Evolutionary conservation across 2,888 invertebrate genomes (phyloP).

Genomic region (Nemapogon koenigi): DNA sequence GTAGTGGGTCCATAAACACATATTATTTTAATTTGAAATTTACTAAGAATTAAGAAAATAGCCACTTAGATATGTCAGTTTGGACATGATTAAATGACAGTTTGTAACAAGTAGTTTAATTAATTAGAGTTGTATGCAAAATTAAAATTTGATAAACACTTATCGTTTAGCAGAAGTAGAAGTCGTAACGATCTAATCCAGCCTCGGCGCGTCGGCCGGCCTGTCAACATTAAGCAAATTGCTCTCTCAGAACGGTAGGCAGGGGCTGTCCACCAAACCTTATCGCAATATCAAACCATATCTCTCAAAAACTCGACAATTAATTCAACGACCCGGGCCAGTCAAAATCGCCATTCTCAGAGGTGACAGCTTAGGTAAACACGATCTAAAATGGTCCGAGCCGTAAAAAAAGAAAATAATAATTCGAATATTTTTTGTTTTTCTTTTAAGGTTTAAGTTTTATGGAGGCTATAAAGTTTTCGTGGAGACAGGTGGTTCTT

Average conservation of each 20-base stretch:
- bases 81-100: too few species aligned
- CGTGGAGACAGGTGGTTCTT: slow-evolving; percentile 64
- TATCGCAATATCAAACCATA: slow-evolving; percentile 52
- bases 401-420: slow-evolving; percentile 41
- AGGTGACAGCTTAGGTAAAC: slow-evolving; percentile 64
- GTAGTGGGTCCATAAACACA: too few species aligned
- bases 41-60: too few species aligned
- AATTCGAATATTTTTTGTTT: slow-evolving; percentile 46
- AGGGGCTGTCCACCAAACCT: slow-evolving; percentile 29
- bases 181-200: slow-evolving; percentile 37
- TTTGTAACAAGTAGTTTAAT: too few species aligned
- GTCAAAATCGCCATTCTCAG: slow-evolving; percentile 62
- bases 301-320: slow-evolving; percentile 53
- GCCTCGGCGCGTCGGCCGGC: slow-evolving; percentile 24
- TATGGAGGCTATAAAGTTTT: slow-evolving; percentile 62
- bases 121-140: too few species aligned
- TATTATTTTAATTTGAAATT: too few species aligned
- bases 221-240: slow-evolving; percentile 44
- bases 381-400: slow-evolving; percentile 55
- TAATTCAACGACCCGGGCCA: slow-evolving; percentile 51
- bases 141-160: too few species aligned
- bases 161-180: slow-evolving; percentile 21
- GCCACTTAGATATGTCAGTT: too few species aligned
- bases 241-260: slow-evolving; percentile 36
- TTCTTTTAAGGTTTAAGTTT: slow-evolving; percentile 60